These are phyloP conservation scores for Lynx canadensis DNA, from an alignment of 2,113 vertebrate species.

Conservation along the genomic window DNA sequence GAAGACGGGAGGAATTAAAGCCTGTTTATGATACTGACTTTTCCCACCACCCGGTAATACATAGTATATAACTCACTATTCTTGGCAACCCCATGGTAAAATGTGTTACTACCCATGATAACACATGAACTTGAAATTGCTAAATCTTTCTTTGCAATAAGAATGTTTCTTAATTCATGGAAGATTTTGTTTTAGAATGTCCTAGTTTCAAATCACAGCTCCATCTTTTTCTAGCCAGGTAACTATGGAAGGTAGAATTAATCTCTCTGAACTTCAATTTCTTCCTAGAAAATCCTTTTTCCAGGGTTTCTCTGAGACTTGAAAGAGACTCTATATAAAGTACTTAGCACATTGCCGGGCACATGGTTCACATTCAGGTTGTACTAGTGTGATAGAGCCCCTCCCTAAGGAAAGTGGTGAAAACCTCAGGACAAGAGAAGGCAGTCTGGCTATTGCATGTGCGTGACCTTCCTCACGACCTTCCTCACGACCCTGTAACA, in stretches of 20 bases:
- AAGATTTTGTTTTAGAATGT: conserved; percentile 10
- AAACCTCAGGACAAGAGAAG: too few species aligned
- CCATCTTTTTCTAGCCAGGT: background rate
- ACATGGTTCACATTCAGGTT: background rate
- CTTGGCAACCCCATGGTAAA: background rate
- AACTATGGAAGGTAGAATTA: background rate
- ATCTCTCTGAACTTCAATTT: background rate
- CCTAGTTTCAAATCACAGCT: background rate
- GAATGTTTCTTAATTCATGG: background rate
- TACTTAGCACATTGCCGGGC: background rate
- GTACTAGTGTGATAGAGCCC: too few species aligned
- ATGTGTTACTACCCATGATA: background rate
- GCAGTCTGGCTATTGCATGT: too few species aligned
- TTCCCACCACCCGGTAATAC: background rate
- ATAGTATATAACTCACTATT: background rate
- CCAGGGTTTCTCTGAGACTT: background rate
- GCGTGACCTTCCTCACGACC: too few species aligned
- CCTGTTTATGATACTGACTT: background rate
- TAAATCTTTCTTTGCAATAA: background rate
- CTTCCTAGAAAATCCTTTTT: background rate
- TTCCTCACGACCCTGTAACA: too few species aligned
- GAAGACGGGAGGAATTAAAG: background rate
- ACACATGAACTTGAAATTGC: background rate
- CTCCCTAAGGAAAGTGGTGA: too few species aligned
- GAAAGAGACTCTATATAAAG: background rate